Evolutionary conservation across 2,797 vertebrate genomes (phyloP).

Genomic region (Darevskia mixta): DNA sequence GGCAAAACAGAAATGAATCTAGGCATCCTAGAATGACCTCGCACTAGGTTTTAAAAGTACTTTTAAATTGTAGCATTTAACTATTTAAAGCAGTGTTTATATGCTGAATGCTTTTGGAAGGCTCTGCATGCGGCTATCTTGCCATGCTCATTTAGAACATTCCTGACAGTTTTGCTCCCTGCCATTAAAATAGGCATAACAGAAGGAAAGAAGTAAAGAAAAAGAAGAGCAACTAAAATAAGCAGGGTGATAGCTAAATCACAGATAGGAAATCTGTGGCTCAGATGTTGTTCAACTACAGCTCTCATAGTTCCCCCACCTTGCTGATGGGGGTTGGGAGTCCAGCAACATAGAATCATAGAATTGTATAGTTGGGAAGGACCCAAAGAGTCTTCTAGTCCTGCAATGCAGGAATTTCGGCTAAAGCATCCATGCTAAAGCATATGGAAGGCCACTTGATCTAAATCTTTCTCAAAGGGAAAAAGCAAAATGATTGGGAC

Average conservation of each 20-base stretch:
- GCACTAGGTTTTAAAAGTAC: neutral
- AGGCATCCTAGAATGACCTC: neutral
- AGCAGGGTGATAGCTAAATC: neutral
- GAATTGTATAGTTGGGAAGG: too few relatives aligned
- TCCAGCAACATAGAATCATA: too few relatives aligned
- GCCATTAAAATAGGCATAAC: neutral
- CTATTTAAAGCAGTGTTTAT: neutral
- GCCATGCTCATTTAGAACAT: neutral
- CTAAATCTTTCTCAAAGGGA: neutral
- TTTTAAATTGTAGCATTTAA: slow-evolving; percentile 6
- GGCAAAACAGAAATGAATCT: slow-evolving; percentile 24
- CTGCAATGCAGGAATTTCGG: too few relatives aligned
- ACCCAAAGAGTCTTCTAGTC: too few relatives aligned
- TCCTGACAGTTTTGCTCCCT: neutral
- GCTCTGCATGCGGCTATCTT: neutral
- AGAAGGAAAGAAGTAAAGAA: neutral
- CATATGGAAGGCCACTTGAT: neutral
- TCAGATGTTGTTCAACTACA: neutral
- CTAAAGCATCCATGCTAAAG: too few relatives aligned
- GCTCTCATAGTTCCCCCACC: neutral
- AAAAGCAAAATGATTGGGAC: neutral
- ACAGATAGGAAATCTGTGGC: neutral
- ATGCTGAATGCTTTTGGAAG: neutral
- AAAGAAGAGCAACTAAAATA: neutral
- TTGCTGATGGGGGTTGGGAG: neutral